phyloP scores from a whole-genome alignment of 2,888 invertebrate genomes.

The Nemotelus nigrinus region DNA sequence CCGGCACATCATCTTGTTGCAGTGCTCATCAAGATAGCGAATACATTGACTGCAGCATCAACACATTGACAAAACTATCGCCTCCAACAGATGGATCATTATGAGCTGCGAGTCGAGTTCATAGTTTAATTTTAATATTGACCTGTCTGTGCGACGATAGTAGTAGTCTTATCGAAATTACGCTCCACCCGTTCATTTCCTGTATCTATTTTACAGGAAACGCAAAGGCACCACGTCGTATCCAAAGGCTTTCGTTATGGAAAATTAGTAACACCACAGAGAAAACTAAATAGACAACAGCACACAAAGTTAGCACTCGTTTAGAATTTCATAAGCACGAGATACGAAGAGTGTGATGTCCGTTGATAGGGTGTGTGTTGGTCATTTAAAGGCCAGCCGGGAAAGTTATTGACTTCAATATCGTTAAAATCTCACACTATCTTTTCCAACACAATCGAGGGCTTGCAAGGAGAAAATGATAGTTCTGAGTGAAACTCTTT shows the following conservation, averaged over 20 bases:
- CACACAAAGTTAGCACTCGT: too few species aligned
- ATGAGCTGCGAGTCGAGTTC: not conserved
- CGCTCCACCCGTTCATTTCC: not conserved
- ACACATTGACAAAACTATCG: too few species aligned
- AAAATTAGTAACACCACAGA: too few species aligned
- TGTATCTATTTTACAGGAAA: slow-evolving; percentile 3
- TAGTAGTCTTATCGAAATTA: slow-evolving; percentile 20
- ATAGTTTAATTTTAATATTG: slow-evolving; percentile 24
- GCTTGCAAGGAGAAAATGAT: not conserved
- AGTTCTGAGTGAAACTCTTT: not conserved
- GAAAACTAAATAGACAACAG: too few species aligned
- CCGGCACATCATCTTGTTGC: slow-evolving; percentile 16
- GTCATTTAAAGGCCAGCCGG: too few species aligned
- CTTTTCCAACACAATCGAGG: not conserved
- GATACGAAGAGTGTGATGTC: too few species aligned
- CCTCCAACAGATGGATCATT: too few species aligned
- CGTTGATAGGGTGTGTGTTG: too few species aligned
- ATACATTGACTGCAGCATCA: too few species aligned
- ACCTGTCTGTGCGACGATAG: not conserved
- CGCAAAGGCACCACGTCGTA: not conserved
- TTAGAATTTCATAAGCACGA: too few species aligned
- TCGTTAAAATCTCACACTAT: not conserved
- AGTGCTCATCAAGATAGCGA: too few species aligned
- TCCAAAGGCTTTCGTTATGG: not conserved
- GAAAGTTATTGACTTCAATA: too few species aligned